Conservation (phyloP, 2,113 vertebrate genomes). For the Xenotilapia flavipinnis region DNA sequence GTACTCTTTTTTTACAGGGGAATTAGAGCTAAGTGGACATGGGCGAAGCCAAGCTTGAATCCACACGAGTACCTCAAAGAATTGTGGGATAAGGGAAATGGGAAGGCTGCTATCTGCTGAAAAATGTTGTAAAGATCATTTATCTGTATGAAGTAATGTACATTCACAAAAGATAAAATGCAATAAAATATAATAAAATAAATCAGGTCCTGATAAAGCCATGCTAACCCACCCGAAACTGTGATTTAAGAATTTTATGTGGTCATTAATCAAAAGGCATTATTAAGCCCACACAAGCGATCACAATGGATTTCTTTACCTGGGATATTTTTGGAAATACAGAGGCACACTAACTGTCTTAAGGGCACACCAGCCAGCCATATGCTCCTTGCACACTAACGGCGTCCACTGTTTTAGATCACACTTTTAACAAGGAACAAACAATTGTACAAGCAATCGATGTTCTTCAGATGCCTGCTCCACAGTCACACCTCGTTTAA, state of each 20-base stretch:
- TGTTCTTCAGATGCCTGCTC: conserved; percentile 59
- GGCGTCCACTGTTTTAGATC: conserved; percentile 57
- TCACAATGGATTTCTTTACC: background rate
- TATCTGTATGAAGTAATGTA: conserved; percentile 9
- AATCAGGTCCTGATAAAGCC: conserved; percentile 8
- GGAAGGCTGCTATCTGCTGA: background rate
- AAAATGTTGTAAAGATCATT: conserved; percentile 19
- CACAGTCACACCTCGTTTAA: conserved; percentile 69
- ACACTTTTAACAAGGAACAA: conserved; percentile 69
- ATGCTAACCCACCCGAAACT: background rate
- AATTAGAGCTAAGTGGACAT: conserved; percentile 55
- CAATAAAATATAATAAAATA: background rate
- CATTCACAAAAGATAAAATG: background rate
- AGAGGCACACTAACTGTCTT: background rate
- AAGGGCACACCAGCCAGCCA: background rate
- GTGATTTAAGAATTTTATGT: background rate
- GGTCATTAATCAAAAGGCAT: background rate
- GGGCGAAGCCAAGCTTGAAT: conserved; percentile 31
- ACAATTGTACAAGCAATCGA: conserved; percentile 66
- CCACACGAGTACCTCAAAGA: conserved; percentile 44
- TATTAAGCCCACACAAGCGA: background rate
- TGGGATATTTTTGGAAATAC: background rate
- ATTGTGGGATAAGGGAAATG: background rate
- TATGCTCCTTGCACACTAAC: conserved; percentile 11
- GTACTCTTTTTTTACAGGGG: conserved; percentile 16